Conservation (phyloP, 2,797 vertebrate genomes). For the Sebastes kiyomatsui region DNA sequence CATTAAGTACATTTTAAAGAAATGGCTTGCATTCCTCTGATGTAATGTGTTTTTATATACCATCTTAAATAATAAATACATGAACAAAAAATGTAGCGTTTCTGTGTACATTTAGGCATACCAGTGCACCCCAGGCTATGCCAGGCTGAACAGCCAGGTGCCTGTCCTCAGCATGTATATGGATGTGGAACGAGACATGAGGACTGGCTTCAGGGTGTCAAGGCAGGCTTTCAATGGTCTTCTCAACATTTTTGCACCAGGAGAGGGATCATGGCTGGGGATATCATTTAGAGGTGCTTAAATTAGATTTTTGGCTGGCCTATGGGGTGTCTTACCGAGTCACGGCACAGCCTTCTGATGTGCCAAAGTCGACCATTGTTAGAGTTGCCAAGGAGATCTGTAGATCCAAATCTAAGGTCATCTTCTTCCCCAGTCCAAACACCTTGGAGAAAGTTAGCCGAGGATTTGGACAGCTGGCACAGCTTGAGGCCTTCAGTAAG, state of each 20-base stretch:
- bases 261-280: background rate
- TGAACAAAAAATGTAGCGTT: too few relatives aligned
- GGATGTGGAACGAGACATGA: background rate
- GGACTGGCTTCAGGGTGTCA: background rate
- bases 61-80: too few relatives aligned
- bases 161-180: background rate
- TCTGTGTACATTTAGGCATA: background rate
- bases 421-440: background rate
- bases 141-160: background rate
- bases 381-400: background rate
- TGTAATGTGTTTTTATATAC: too few relatives aligned
- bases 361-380: background rate
- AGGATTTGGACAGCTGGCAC: background rate
- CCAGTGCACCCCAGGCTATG: background rate
- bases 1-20: too few relatives aligned
- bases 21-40: too few relatives aligned
- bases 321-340: background rate
- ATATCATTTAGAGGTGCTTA: background rate
- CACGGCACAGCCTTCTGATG: background rate
- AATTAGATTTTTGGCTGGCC: background rate
- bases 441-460: background rate
- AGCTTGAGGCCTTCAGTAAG: background rate
- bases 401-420: background rate
- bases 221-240: background rate
- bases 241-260: background rate